Evolutionary conservation across 2,888 invertebrate genomes (phyloP).

Genomic region (Sepioteuthis lessoniana): DNA sequence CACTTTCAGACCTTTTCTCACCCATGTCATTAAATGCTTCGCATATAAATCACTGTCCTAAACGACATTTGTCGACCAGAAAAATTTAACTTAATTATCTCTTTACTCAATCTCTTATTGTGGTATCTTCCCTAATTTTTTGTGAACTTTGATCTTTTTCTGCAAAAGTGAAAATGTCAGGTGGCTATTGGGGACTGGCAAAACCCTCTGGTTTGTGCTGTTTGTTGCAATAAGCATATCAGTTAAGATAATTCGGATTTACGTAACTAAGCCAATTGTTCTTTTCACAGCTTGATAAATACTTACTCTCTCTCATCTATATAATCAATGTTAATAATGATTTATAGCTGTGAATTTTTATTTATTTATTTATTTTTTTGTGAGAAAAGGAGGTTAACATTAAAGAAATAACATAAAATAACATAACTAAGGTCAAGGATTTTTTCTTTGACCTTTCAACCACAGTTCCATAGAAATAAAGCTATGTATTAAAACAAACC

Average conservation of each 20-base stretch:
- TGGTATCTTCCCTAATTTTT: constrained; percentile 39
- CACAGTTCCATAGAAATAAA: background rate
- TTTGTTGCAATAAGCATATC: background rate
- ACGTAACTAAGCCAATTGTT: background rate
- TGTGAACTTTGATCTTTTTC: background rate
- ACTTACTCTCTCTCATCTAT: background rate
- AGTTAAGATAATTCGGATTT: background rate
- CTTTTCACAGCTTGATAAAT: background rate
- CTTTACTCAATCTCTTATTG: background rate
- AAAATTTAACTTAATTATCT: background rate
- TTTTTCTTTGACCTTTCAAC: background rate
- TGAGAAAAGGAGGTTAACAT: background rate
- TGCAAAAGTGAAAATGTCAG: background rate
- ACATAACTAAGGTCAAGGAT: background rate
- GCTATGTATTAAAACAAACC: background rate
- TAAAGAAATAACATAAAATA: background rate
- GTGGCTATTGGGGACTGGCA: background rate
- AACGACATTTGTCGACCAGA: background rate
- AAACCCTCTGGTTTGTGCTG: background rate
- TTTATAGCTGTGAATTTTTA: background rate
- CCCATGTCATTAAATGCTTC: background rate
- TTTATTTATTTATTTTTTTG: background rate
- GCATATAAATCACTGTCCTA: background rate
- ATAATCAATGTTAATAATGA: background rate
- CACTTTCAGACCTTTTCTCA: background rate